These are phyloP conservation scores for Scalopus aquaticus DNA, from an alignment of 2,113 vertebrate species.

Conservation along the genomic window DNA sequence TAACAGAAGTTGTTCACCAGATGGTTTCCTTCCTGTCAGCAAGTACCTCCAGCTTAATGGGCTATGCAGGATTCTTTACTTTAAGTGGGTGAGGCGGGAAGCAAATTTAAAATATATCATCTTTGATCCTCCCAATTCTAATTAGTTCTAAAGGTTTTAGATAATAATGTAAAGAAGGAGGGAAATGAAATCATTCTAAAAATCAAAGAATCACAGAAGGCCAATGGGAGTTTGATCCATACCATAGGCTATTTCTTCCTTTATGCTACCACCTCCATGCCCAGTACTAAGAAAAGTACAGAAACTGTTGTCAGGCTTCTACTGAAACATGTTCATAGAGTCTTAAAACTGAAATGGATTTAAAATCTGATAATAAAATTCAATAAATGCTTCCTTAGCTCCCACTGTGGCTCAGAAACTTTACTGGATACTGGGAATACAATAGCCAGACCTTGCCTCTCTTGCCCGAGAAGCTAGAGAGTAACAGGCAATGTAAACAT, in stretches of 20 bases:
- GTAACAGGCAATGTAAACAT: not conserved
- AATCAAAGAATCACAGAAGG: constrained; percentile 69
- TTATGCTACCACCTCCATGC: not conserved
- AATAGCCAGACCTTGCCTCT: not conserved
- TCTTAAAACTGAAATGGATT: not conserved
- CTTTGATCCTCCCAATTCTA: constrained; percentile 88
- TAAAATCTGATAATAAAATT: not conserved
- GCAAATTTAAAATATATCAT: constrained; percentile 85
- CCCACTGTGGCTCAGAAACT: not conserved
- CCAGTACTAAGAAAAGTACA: not conserved
- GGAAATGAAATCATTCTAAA: constrained; percentile 83
- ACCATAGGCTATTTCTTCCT: constrained; percentile 27
- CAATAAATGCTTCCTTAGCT: not conserved
- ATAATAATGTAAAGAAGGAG: constrained; percentile 83
- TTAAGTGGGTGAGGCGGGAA: constrained; percentile 87
- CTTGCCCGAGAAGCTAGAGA: not conserved
- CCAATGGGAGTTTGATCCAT: not conserved
- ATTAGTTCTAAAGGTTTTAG: constrained; percentile 86
- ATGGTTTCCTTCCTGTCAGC: constrained; percentile 90
- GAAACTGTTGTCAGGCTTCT: not conserved
- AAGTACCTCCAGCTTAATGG: constrained; percentile 86
- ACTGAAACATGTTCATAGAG: not conserved
- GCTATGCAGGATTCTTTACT: constrained; percentile 84
- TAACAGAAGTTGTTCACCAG: constrained; percentile 88
- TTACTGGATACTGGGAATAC: not conserved